Conservation (phyloP, 2,113 vertebrate species). For the Hippocampus abdominalis region DNA sequence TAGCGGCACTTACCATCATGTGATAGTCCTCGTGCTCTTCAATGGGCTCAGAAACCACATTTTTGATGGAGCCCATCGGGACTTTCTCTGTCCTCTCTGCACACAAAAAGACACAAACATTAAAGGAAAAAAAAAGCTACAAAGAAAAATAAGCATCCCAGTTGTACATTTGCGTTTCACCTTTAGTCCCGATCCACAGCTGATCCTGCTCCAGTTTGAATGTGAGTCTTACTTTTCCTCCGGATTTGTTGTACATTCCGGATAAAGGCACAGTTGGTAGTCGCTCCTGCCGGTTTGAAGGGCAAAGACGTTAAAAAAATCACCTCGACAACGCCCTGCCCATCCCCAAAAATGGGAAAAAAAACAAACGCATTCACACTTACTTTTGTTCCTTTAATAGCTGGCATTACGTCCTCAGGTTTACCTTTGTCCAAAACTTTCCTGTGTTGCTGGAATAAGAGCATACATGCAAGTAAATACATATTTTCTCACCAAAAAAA, state of each 20-base stretch:
- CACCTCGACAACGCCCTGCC: too few species aligned
- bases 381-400: conserved; percentile 93
- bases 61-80: conserved; percentile 99
- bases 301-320: conserved; percentile 6
- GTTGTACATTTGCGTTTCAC: conserved; percentile 63
- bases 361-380: conserved; percentile 65
- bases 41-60: conserved; percentile 96
- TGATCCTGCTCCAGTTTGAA: conserved; percentile 99
- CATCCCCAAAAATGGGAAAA: background rate
- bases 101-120: conserved; percentile 12
- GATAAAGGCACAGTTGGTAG: conserved; percentile 95
- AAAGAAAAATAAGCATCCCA: background rate
- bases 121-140: background rate
- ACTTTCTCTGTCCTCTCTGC: conserved; percentile 98
- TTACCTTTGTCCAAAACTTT: conserved; percentile 99
- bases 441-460: conserved; percentile 90
- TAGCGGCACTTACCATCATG: conserved; percentile 85
- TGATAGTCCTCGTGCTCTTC: conserved; percentile 97
- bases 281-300: conserved; percentile 78
- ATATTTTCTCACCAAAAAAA: background rate
- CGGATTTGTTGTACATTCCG: conserved; percentile 98
- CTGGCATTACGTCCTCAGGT: conserved; percentile 94
- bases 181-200: conserved; percentile 98
- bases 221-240: conserved; percentile 94
- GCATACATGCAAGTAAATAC: background rate